Evolutionary conservation across 2,797 vertebrate genomes (phyloP), one percentile per base, ranked within the genome.

Genomic region (Strix occidentalis): DNA sequence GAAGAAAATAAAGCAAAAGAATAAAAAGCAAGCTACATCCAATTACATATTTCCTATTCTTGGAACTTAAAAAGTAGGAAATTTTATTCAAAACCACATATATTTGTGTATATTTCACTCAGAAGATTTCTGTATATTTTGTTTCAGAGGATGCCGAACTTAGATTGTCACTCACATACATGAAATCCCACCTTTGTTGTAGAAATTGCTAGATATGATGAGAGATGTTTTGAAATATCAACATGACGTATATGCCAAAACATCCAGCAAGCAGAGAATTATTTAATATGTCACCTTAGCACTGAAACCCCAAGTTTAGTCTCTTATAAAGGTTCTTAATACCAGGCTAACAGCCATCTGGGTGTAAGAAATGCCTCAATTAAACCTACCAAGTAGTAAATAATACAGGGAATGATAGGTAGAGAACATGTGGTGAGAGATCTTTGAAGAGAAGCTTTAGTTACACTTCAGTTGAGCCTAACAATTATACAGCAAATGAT

Each of bases 401-500:
- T 97, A 95, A 97, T 88, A 91, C 87, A 93, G 95, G 84, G 84
- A 95, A 95, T 65, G 91, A 93, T 37, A 95, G 48, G 51, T 58
- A 97, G 90, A 97, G 95, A 94, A 90, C 95, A 94, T 97, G 95
- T 97, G 81, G 85, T 91, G 91, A 89, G 90, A 97, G 93, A 94
- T 96, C 96, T 94, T 94, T 90, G 90, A 97, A 93, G 86, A 92
- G 58, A 75, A 93, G 84, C 11, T 98, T 97, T 89, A 91, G 93
- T 98, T 98, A 97, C 97, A 95, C 84, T 91, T 90, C 85, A 76
- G 33, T 95, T 96, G 87, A 97, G 66, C 61, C 83, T 96, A 96
- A 97, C 97, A 98, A 97, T 95, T 89, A 89, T 80, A 87, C 48
- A 94, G 94, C 82, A 95, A 97, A 92, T 96, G 89, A 97, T 96